phyloP scores from a whole-genome alignment of 2,113 vertebrate species.

The Galeopterus variegatus region DNA sequence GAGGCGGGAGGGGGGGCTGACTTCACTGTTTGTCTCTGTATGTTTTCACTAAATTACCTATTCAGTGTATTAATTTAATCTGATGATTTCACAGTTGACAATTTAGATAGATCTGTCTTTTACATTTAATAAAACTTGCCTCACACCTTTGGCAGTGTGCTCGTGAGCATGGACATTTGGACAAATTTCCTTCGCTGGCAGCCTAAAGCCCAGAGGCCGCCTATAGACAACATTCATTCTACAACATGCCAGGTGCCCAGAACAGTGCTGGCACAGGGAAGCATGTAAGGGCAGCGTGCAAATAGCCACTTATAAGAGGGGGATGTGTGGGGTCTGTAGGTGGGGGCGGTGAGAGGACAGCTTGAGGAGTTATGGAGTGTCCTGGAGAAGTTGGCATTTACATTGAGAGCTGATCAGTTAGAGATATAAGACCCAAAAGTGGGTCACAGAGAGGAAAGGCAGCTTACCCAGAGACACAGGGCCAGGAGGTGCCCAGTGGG shows the following conservation, averaged over 20 bases:
- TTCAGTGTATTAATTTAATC: neutral
- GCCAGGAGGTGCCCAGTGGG: neutral
- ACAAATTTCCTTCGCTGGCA: neutral
- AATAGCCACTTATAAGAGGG: too few species aligned
- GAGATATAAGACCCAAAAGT: neutral
- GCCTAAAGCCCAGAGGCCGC: neutral
- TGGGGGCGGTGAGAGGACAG: neutral
- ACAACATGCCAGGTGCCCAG: fast-evolving
- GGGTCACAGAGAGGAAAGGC: neutral
- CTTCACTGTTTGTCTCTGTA: neutral
- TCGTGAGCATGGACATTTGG: neutral
- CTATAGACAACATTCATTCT: neutral
- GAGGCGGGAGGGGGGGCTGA: neutral
- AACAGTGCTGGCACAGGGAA: neutral
- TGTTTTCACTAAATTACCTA: neutral
- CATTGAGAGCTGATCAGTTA: neutral
- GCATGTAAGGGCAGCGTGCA: neutral
- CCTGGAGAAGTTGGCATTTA: neutral
- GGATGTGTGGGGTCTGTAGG: neutral
- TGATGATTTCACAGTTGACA: neutral
- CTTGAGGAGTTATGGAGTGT: neutral
- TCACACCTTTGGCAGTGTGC: neutral
- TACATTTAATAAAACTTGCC: neutral
- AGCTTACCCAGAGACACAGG: neutral
- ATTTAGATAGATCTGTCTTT: neutral